phyloP scores from a whole-genome alignment of 2,113 vertebrate genomes.

The Catagonus wagneri region DNA sequence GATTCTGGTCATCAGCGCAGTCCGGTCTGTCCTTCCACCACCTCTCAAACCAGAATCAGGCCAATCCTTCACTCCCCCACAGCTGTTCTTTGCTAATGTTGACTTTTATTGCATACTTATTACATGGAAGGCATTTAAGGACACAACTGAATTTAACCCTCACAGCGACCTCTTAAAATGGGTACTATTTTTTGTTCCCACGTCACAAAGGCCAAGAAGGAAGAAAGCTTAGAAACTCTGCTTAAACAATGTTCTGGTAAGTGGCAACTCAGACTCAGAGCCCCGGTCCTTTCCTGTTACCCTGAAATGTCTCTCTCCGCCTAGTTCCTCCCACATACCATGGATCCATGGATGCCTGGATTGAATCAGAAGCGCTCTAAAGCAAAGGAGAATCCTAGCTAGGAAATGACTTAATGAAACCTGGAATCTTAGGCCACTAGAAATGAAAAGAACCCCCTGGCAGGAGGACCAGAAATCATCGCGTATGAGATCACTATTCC shows the following conservation, averaged over 20 bases:
- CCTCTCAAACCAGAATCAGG: not conserved
- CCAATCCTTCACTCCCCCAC: not conserved
- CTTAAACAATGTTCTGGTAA: not conserved
- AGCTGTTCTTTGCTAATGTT: not conserved
- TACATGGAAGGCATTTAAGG: not conserved
- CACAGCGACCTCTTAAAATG: not conserved
- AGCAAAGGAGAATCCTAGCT: not conserved
- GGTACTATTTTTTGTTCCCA: not conserved
- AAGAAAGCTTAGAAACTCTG: not conserved
- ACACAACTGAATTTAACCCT: not conserved
- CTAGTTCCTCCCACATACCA: not conserved
- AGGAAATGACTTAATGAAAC: not conserved
- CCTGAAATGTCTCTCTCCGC: not conserved
- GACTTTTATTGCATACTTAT: not conserved
- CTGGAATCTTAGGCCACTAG: not conserved
- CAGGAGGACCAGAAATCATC: not conserved
- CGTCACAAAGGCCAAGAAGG: constrained; percentile 2
- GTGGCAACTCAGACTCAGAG: not conserved
- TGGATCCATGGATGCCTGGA: not conserved
- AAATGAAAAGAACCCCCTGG: not conserved
- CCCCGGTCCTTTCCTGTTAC: not conserved
- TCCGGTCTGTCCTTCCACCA: not conserved
- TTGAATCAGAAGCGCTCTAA: not conserved
- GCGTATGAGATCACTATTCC: not conserved
- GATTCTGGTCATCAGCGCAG: not conserved